These are phyloP conservation scores for Glyphotaelius pellucidus DNA, from an alignment of 2,888 invertebrate species.

Conservation along the genomic window DNA sequence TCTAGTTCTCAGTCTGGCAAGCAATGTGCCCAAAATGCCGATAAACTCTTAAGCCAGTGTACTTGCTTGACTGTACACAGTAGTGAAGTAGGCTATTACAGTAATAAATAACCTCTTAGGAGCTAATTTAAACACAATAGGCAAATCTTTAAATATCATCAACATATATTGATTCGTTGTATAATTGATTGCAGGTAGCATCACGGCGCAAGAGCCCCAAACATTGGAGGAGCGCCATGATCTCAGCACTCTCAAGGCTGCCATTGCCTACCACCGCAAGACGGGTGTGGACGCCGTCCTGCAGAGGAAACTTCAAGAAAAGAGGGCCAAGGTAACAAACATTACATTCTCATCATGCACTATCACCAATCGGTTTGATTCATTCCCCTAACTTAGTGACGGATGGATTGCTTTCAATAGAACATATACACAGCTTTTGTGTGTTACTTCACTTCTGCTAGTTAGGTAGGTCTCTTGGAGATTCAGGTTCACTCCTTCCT, in stretches of 20 bases:
- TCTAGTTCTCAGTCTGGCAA: no score
- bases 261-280: conserved; percentile 86
- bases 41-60: no score
- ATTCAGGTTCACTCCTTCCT: no score
- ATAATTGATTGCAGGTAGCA: conserved; percentile 79
- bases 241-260: conserved; percentile 88
- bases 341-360: background rate
- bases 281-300: conserved; percentile 89
- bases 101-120: background rate
- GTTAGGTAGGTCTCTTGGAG: no score
- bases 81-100: no score
- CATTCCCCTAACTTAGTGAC: no score
- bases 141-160: background rate
- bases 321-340: conserved; percentile 72
- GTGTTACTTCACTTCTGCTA: no score
- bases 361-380: background rate
- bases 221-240: conserved; percentile 84
- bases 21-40: no score
- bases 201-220: conserved; percentile 84
- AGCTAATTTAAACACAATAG: no score
- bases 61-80: no score
- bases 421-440: no score
- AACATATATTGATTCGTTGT: background rate
- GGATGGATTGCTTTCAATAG: no score
- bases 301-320: conserved; percentile 86